Evolutionary conservation across 2,797 vertebrate species (phyloP).

Genomic region (Knipowitschia caucasica): DNA sequence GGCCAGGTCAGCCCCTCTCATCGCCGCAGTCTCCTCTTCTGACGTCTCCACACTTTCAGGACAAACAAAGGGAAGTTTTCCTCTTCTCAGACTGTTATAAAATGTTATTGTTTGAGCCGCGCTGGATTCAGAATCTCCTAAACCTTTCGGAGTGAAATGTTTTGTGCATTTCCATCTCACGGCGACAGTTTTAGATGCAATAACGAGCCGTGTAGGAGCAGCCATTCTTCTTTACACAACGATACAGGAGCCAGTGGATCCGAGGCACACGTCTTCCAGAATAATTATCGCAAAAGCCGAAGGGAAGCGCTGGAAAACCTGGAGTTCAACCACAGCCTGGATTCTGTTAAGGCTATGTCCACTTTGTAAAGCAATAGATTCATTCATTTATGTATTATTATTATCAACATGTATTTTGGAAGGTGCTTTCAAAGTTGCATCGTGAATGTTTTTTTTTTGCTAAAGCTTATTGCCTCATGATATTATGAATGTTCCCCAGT

Average conservation of each 20-base stretch:
- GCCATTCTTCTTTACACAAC: not conserved
- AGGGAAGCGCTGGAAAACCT: constrained; percentile 5
- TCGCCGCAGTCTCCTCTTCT: constrained; percentile 73
- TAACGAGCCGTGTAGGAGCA: constrained; percentile 2
- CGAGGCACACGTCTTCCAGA: constrained; percentile 7
- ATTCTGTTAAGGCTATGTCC: constrained; percentile 5
- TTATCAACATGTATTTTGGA: no score
- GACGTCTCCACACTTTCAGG: constrained; percentile 16
- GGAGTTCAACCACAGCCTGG: not conserved
- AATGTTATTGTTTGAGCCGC: not conserved
- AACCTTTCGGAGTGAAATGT: not conserved
- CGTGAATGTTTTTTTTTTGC: no score
- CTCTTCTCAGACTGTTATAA: not conserved
- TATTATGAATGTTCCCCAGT: no score
- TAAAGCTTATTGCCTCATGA: no score
- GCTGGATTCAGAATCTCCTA: not conserved
- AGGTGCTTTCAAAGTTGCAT: no score
- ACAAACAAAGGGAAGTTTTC: constrained; percentile 13
- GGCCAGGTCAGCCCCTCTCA: constrained; percentile 59
- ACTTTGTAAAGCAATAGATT: constrained; percentile 4
- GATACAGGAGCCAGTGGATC: not conserved
- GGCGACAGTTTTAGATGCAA: constrained; percentile 3
- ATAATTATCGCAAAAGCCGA: constrained; percentile 1
- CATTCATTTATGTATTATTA: not conserved
- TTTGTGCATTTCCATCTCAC: not conserved